Evolutionary conservation across 2,797 vertebrate species (phyloP).

Genomic region (Yasuhikotakia modesta): DNA sequence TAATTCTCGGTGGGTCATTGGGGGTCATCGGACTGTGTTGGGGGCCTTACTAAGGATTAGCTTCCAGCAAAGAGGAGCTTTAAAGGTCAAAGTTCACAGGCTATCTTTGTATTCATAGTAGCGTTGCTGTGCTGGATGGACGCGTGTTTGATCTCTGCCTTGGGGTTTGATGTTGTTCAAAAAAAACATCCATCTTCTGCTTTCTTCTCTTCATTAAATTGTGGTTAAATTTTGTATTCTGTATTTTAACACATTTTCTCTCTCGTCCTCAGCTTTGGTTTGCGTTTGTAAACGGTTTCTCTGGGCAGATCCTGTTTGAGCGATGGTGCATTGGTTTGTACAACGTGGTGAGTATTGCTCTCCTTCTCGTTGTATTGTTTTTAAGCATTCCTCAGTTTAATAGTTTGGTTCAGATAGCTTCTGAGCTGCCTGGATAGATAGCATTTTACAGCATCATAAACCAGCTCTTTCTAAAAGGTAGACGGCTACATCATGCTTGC

Average conservation of each 20-base stretch:
- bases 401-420: too few relatives aligned
- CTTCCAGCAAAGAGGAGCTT: slow-evolving; percentile 49
- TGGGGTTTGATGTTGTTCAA: slow-evolving; percentile 40
- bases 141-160: slow-evolving; percentile 55
- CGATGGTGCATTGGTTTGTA: slow-evolving; percentile 99
- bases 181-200: background rate
- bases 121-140: slow-evolving; percentile 41
- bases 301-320: slow-evolving; percentile 98
- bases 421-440: too few relatives aligned
- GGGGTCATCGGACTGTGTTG: too few relatives aligned
- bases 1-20: too few relatives aligned
- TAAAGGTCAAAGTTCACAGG: slow-evolving; percentile 62
- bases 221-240: background rate
- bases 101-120: slow-evolving; percentile 61
- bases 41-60: slow-evolving; percentile 70
- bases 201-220: background rate
- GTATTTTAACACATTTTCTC: slow-evolving; percentile 58
- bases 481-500: background rate
- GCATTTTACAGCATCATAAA: background rate
- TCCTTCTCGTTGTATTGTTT: background rate
- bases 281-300: slow-evolving; percentile 98
- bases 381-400: background rate
- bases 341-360: slow-evolving; percentile 91
- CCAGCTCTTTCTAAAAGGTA: background rate
- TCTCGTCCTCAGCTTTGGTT: slow-evolving; percentile 92